Conservation (phyloP, 2,113 vertebrate genomes). For the Aegotheles bennettii region DNA sequence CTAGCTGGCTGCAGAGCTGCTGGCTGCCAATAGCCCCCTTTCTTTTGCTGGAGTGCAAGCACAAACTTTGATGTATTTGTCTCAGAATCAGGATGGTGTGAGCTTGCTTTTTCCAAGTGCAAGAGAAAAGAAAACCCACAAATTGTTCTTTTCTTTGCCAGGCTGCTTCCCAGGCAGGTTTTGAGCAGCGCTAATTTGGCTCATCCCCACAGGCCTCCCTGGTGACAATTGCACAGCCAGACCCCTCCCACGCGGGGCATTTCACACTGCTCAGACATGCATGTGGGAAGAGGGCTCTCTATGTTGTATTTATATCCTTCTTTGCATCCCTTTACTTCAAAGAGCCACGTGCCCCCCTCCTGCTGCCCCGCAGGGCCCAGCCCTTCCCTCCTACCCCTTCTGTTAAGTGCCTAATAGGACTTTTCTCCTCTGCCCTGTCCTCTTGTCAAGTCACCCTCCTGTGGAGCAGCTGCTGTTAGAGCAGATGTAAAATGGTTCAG, state of each 20-base stretch:
- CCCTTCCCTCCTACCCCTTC: not conserved
- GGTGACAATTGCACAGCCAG: not conserved
- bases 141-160: not conserved
- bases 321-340: not conserved
- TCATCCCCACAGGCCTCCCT: not conserved
- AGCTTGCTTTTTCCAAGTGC: not conserved
- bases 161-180: not conserved
- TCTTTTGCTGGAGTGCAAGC: not conserved
- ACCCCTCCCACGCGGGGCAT: not conserved
- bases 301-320: not conserved
- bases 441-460: conserved; percentile 23
- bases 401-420: not conserved
- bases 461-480: conserved; percentile 5
- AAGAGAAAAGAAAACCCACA: not conserved
- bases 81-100: not conserved
- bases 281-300: not conserved
- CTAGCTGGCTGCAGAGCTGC: not conserved
- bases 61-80: not conserved
- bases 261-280: not conserved
- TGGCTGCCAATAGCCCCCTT: not conserved
- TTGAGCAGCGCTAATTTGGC: not conserved
- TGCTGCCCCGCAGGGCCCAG: not conserved
- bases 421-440: conserved; percentile 34
- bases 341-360: not conserved
- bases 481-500: conserved; percentile 48